Conservation (phyloP, 64 coral and sea anemone genomes). For the Actinia equina region DNA sequence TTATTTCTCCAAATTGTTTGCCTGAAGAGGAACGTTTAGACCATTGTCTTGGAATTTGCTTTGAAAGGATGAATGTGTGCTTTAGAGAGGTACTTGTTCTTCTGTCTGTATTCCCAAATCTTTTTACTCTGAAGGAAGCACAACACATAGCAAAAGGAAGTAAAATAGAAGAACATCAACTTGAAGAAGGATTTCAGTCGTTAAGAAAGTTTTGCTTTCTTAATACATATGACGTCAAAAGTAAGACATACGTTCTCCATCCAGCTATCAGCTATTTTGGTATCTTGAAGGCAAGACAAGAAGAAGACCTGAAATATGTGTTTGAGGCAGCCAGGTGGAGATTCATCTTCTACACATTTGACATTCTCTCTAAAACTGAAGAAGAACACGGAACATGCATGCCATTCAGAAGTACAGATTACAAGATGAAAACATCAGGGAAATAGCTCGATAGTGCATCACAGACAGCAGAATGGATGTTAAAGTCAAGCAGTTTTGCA, state of each 20-base stretch:
- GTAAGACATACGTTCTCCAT: neutral
- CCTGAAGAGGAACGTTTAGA: too few species aligned
- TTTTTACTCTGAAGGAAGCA: too few species aligned
- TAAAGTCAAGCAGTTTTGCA: neutral
- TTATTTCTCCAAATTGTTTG: too few species aligned
- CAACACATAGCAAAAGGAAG: too few species aligned
- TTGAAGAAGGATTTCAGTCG: neutral
- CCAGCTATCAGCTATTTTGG: slow-evolving; percentile 3
- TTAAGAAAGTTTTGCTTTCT: slow-evolving; percentile 3
- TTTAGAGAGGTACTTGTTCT: too few species aligned
- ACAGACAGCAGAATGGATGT: neutral
- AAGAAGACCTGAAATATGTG: neutral
- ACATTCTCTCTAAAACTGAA: neutral
- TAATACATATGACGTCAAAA: neutral
- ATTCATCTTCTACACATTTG: neutral
- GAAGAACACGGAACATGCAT: slow-evolving; percentile 16
- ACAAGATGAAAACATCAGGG: slow-evolving; percentile 8
- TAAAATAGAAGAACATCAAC: neutral
- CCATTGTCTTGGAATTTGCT: too few species aligned
- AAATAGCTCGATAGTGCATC: slow-evolving; percentile 16
- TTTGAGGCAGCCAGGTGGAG: neutral
- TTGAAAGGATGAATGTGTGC: too few species aligned
- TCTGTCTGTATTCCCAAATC: too few species aligned
- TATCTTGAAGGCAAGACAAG: neutral
- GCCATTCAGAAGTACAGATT: slow-evolving; percentile 31